Conservation (phyloP, 2,797 vertebrate species). For the Xenops minutus region DNA sequence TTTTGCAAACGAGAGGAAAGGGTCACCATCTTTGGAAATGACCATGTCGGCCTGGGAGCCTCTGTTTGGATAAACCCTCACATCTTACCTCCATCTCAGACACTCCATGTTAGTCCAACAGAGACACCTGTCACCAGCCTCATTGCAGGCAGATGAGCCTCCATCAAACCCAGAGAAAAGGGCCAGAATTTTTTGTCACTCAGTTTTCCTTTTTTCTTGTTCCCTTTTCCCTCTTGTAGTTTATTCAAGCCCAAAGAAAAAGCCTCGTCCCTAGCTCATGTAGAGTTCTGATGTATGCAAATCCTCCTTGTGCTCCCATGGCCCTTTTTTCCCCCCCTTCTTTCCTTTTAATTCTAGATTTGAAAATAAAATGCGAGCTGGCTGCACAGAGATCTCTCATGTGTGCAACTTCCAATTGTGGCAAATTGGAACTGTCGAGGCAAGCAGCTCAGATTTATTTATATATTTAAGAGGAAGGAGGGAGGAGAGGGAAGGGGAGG, state of each 20-base stretch:
- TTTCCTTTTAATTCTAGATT: slow-evolving; percentile 72
- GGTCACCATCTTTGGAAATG: background rate
- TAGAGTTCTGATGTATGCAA: slow-evolving; percentile 73
- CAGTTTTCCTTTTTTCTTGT: slow-evolving; percentile 31
- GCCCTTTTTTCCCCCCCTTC: slow-evolving; percentile 36
- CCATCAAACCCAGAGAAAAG: background rate
- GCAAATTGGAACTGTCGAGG: slow-evolving; percentile 73
- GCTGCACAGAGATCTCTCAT: slow-evolving; percentile 71
- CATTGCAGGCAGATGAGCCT: background rate
- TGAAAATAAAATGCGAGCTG: slow-evolving; percentile 75
- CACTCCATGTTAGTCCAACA: background rate
- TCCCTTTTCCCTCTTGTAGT: slow-evolving; percentile 50
- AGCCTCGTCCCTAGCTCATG: slow-evolving; percentile 53
- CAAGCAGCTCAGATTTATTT: slow-evolving; percentile 71
- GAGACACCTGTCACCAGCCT: background rate
- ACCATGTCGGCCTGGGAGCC: background rate
- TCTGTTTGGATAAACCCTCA: background rate
- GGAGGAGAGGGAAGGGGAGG: slow-evolving; percentile 33
- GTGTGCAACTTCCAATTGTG: slow-evolving; percentile 73
- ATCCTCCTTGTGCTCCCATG: slow-evolving; percentile 70
- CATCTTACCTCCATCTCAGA: background rate
- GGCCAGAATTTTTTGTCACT: slow-evolving; percentile 19
- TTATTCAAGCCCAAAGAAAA: slow-evolving; percentile 58
- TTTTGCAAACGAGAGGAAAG: background rate
- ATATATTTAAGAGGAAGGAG: slow-evolving; percentile 67